phyloP scores from a whole-genome alignment of 37 sponge, comb jelly and placozoan species.

The Eunapius fragilis region DNA sequence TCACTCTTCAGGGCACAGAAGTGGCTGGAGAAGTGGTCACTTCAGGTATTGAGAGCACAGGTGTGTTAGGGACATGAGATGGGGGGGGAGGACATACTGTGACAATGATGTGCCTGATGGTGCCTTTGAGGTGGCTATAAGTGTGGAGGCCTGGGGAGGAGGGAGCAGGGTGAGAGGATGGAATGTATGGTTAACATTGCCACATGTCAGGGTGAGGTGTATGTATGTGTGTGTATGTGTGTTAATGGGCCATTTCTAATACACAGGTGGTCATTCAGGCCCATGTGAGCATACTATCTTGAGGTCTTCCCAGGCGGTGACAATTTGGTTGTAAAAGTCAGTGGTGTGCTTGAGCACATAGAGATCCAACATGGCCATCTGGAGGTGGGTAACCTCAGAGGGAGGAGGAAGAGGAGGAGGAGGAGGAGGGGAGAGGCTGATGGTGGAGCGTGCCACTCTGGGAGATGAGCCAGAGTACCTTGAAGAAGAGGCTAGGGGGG shows the following conservation, averaged over 20 bases:
- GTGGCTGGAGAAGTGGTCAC: conserved; percentile 48
- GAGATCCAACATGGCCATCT: conserved; percentile 23
- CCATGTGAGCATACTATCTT: conserved; percentile 46
- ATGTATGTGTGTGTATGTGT: no score
- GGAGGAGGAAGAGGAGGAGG: not conserved
- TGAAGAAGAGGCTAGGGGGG: not conserved
- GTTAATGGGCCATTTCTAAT: no score
- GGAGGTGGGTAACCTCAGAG: not conserved
- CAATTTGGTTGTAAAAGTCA: conserved; percentile 47
- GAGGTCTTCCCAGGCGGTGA: conserved; percentile 20
- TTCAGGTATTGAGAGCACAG: not conserved
- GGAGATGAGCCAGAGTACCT: not conserved
- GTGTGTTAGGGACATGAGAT: no score
- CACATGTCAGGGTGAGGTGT: no score
- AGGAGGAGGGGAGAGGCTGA: not conserved
- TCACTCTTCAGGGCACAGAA: conserved; percentile 44
- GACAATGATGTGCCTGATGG: no score
- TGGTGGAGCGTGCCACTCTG: not conserved
- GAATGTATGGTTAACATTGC: no score
- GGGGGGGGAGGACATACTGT: no score
- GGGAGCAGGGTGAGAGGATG: no score
- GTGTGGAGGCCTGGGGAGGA: no score
- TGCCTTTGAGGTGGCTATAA: no score
- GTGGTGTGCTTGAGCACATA: conserved; percentile 50
- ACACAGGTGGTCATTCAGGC: not conserved